A percentile compares a stretch with the other conserved stretches of the same genome.
Conservation (phyloP, 2,888 invertebrate species). For the Gymnosoma rotundatum region DNA sequence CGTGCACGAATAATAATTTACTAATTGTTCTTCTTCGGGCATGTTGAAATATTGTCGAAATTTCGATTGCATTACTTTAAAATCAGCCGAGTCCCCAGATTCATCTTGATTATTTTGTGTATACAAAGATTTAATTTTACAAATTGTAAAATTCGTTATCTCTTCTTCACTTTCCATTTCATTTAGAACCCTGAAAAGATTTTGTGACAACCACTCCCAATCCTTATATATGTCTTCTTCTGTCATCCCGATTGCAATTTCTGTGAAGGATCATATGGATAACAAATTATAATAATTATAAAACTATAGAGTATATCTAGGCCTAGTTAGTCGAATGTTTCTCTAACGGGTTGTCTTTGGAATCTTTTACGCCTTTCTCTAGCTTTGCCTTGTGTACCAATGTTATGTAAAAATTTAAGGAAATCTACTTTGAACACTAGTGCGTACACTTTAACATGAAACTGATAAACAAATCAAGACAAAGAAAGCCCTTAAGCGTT, state of each 20-base stretch:
- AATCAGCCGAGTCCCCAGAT: conserved; percentile 79
- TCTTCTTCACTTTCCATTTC: conserved; percentile 97
- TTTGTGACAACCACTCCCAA: conserved; percentile 96
- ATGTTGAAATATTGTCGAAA: conserved; percentile 95
- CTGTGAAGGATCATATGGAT: conserved; percentile 83
- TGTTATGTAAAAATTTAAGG: too few species aligned
- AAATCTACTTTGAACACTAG: too few species aligned
- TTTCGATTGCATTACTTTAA: conserved; percentile 92
- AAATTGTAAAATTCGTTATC: conserved; percentile 96
- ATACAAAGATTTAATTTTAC: conserved; percentile 97
- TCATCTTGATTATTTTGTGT: conserved; percentile 85
- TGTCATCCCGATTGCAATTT: conserved; percentile 93
- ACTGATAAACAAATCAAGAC: too few species aligned
- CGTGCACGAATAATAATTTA: conserved; percentile 97
- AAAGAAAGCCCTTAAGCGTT: too few species aligned
- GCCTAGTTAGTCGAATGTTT: too few species aligned
- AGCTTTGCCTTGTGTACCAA: too few species aligned
- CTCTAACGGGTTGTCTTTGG: too few species aligned
- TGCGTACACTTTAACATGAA: too few species aligned
- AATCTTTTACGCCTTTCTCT: too few species aligned
- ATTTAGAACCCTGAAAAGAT: conserved; percentile 92
- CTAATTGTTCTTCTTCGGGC: conserved; percentile 96
- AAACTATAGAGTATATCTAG: background rate
- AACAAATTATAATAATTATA: conserved; percentile 2
- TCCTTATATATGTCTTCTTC: conserved; percentile 93